These are phyloP conservation scores for Ceyx melanurus DNA, from an alignment of 2,113 vertebrate genomes.

Conservation along the genomic window DNA sequence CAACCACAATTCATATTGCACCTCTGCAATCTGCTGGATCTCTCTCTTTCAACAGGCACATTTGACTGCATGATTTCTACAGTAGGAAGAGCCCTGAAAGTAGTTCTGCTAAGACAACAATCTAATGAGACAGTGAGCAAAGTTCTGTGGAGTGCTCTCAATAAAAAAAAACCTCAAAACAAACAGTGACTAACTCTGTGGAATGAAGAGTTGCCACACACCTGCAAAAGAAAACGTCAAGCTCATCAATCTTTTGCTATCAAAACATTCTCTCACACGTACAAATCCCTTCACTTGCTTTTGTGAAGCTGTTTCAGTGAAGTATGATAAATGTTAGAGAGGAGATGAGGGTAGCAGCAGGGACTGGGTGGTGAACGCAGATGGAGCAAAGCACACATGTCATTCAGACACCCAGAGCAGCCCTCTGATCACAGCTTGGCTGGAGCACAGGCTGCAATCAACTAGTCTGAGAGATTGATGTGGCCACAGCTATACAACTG, in stretches of 20 bases:
- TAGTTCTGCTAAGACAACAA: background rate
- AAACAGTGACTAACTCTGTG: background rate
- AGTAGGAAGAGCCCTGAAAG: background rate
- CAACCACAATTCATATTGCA: background rate
- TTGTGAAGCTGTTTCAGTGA: background rate
- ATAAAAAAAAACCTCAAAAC: too few species aligned
- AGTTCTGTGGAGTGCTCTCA: background rate
- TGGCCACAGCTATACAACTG: background rate
- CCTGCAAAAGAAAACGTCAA: slow-evolving; percentile 17
- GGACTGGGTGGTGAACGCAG: background rate
- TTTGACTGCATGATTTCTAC: background rate
- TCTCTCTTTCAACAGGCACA: background rate
- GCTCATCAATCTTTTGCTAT: slow-evolving; percentile 31
- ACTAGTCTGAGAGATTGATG: background rate
- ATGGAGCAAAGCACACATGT: background rate
- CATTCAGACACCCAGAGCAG: background rate
- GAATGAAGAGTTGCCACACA: slow-evolving; percentile 36
- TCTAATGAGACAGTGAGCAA: background rate
- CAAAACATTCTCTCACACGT: slow-evolving; percentile 33
- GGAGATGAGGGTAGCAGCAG: background rate
- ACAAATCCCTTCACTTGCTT: slow-evolving; percentile 3
- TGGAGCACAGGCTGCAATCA: background rate
- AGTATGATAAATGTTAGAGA: background rate
- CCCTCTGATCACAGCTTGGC: background rate
- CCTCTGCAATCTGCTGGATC: background rate